Conservation (phyloP, 2,888 invertebrate species). For the Disparrhopalites patrizii region DNA sequence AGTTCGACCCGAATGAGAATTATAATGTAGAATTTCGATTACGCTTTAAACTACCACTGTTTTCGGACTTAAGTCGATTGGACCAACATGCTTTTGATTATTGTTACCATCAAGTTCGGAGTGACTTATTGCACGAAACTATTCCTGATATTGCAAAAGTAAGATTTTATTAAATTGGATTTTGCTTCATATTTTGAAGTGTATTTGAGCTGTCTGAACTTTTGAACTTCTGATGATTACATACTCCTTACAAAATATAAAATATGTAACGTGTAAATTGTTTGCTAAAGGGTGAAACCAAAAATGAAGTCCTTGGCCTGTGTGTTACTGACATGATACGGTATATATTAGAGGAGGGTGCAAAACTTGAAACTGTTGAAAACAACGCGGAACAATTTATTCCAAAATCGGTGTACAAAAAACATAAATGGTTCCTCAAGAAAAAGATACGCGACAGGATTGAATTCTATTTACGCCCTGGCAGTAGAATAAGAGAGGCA, state of each 20-base stretch:
- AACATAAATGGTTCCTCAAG: slow-evolving; percentile 68
- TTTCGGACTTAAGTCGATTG: slow-evolving; percentile 61
- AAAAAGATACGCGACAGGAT: slow-evolving; percentile 69
- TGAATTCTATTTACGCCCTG: slow-evolving; percentile 54
- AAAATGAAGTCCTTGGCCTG: slow-evolving; percentile 73
- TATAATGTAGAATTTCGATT: slow-evolving; percentile 67
- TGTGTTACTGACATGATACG: slow-evolving; percentile 85
- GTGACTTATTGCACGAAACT: slow-evolving; percentile 73
- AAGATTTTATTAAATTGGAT: slow-evolving; percentile 47
- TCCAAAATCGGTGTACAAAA: slow-evolving; percentile 70
- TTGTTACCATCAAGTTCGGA: slow-evolving; percentile 76
- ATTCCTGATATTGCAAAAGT: slow-evolving; percentile 75
- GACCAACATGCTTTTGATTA: slow-evolving; percentile 77
- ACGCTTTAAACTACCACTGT: slow-evolving; percentile 69
- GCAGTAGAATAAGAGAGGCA: slow-evolving; percentile 56
- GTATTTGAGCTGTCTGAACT: background rate
- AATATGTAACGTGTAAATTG: no score
- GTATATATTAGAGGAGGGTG: slow-evolving; percentile 70
- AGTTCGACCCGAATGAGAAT: slow-evolving; percentile 56
- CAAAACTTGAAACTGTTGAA: slow-evolving; percentile 64
- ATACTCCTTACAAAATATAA: no score
- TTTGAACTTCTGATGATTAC: no score
- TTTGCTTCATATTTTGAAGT: background rate
- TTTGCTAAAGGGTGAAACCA: slow-evolving; percentile 54
- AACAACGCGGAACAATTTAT: slow-evolving; percentile 78